Base-by-base conservation (phyloP, 2,797 vertebrate species). In the Poeciliopsis paucimaculata region DNA sequence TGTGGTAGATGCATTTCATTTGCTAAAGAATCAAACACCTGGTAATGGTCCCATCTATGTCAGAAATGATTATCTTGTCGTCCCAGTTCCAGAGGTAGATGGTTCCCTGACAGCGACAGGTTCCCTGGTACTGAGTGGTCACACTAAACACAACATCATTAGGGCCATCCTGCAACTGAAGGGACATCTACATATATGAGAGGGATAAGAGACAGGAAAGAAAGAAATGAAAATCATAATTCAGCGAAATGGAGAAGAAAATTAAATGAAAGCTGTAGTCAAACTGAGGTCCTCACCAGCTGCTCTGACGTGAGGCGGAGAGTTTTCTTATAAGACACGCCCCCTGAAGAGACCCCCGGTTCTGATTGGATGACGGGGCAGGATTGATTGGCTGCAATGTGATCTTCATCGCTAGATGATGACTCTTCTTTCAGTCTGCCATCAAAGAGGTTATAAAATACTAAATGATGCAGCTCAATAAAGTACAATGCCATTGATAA, bases 61-160 rank as follows among this genome's bases (percentile, higher is more conserved):
- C 98, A 1, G 98, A 99, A 93, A 99, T 99, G 72, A 99, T 92
- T 15, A 99, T 97, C 88, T 97, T 99, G 90, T 99, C 98, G 6
- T 99, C 97, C 98, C 98, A 99, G 84, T 97, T 96, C 98, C 98
- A 99, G 10, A 99, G 91, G 93, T 99, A 99, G 92, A 99, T 98
- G 86, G 97, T 99, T 82, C 98, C 98, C 86, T 98, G 97, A 1
- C 98, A 99, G 80, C 98, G 98, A 49, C 97, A 99, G 2, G 98
- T 99, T 87, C 98, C 98, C 91, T 99, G 98, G 84, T 98, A 99
- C 91, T 99, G 98, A 0, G 98, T 99, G 73, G 98, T 99, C 72
- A 99, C 98, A 0, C 98, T 99, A 85, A 99, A 99, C 28, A 97
- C 95, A 57, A 96, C 97, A 8, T 98, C 97, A 0, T 99, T 99